These are phyloP conservation scores for Oegoconia quadripuncta DNA, from an alignment of 2,888 invertebrate genomes.

Conservation along the genomic window DNA sequence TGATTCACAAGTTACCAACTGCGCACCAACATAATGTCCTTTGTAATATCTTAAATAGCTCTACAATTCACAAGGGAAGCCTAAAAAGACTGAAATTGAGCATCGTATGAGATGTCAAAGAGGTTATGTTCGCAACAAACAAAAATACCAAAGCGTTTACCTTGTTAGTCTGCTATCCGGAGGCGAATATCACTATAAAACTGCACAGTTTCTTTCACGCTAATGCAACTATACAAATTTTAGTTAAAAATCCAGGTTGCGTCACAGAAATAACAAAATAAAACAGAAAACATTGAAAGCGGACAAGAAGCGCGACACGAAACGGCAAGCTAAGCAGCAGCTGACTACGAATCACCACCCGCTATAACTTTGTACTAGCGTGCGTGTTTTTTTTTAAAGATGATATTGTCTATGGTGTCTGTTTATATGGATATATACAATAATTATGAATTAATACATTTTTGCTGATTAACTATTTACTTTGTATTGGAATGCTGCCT, in stretches of 20 bases:
- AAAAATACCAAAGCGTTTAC: conserved; percentile 79
- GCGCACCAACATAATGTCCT: conserved; percentile 1
- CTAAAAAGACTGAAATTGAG: conserved; percentile 54
- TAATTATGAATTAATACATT: too few relatives aligned
- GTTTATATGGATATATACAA: too few relatives aligned
- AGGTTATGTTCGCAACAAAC: conserved; percentile 78
- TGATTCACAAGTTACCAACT: neutral
- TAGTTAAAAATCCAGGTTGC: conserved; percentile 74
- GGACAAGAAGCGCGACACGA: conserved; percentile 81
- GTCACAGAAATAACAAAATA: conserved; percentile 79
- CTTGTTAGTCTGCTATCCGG: conserved; percentile 60
- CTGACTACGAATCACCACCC: conserved; percentile 75
- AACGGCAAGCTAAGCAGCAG: conserved; percentile 85
- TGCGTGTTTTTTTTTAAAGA: conserved; percentile 18
- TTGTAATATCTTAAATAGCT: conserved; percentile 22
- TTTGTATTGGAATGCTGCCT: too few relatives aligned
- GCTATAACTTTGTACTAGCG: conserved; percentile 57
- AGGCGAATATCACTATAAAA: conserved; percentile 60
- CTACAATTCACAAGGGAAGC: conserved; percentile 29
- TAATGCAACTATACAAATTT: conserved; percentile 58
- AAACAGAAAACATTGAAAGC: conserved; percentile 80
- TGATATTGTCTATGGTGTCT: too few relatives aligned
- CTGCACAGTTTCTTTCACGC: conserved; percentile 66
- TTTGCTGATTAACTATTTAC: too few relatives aligned
- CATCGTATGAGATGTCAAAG: conserved; percentile 58